Conservation (phyloP, 2,888 invertebrate genomes). For the Lycaena phlaeas region DNA sequence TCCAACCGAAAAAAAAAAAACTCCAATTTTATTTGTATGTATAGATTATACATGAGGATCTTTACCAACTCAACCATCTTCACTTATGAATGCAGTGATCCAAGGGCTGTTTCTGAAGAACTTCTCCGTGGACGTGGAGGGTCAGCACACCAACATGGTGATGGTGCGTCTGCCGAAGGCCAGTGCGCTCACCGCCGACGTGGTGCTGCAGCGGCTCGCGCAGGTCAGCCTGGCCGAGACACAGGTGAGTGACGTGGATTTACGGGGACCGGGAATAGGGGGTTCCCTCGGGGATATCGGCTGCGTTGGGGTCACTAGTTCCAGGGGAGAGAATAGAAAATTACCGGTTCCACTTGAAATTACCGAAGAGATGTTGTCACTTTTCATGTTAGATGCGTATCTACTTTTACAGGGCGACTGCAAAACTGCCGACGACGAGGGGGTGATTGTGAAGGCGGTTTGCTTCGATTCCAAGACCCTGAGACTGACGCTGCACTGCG, state of each 20-base stretch:
- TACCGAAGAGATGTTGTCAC: too few species aligned
- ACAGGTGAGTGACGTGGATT: slow-evolving; percentile 43
- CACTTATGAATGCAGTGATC: slow-evolving; percentile 64
- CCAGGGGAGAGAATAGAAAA: too few species aligned
- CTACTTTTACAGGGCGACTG: slow-evolving; percentile 53
- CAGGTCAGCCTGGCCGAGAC: slow-evolving; percentile 60
- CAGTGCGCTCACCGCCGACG: slow-evolving; percentile 63
- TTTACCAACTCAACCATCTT: too few species aligned
- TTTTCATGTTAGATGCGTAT: too few species aligned
- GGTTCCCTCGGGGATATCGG: too few species aligned
- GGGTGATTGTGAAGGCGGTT: slow-evolving; percentile 73
- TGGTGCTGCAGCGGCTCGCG: slow-evolving; percentile 39
- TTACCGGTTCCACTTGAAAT: too few species aligned
- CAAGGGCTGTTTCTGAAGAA: slow-evolving; percentile 72
- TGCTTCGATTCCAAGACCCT: slow-evolving; percentile 73
- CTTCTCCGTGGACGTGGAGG: slow-evolving; percentile 74
- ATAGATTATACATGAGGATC: too few species aligned
- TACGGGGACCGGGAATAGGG: too few species aligned
- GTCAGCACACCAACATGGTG: slow-evolving; percentile 83
- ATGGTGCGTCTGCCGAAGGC: slow-evolving; percentile 74
- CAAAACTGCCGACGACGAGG: slow-evolving; percentile 53
- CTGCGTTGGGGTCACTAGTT: too few species aligned
- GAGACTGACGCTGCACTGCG: slow-evolving; percentile 80
- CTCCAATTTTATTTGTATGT: too few species aligned
- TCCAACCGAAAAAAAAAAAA: too few species aligned